Conservation (phyloP, 2,888 invertebrate genomes). For the Sialis lutaria region DNA sequence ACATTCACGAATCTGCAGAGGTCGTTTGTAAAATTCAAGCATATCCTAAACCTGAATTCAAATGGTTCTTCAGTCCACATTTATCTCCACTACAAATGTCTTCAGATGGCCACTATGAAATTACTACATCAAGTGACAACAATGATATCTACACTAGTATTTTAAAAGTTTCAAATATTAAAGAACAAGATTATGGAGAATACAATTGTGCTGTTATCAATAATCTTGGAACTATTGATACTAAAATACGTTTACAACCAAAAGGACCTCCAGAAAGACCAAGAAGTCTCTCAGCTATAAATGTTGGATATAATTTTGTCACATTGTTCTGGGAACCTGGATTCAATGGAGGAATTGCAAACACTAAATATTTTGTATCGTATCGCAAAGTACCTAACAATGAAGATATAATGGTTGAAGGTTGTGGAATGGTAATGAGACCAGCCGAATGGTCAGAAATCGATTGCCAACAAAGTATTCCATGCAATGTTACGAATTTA, state of each 20-base stretch:
- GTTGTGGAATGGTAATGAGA: slow-evolving; percentile 39
- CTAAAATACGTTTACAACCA: slow-evolving; percentile 62
- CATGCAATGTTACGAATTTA: slow-evolving; percentile 72
- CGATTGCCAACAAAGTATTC: slow-evolving; percentile 70
- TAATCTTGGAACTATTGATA: slow-evolving; percentile 55
- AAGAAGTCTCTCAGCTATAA: slow-evolving; percentile 47
- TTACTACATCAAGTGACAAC: slow-evolving; percentile 61
- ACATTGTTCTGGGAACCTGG: slow-evolving; percentile 76
- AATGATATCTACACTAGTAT: slow-evolving; percentile 76
- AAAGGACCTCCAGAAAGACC: slow-evolving; percentile 81
- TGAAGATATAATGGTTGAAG: slow-evolving; percentile 40
- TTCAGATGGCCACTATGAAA: slow-evolving; percentile 72
- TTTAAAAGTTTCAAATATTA: slow-evolving; percentile 52
- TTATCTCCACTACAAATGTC: slow-evolving; percentile 57
- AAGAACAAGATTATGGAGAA: slow-evolving; percentile 76
- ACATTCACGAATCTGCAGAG: slow-evolving; percentile 67
- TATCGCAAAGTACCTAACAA: slow-evolving; percentile 51
- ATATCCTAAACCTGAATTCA: slow-evolving; percentile 83
- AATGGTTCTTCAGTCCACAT: slow-evolving; percentile 73
- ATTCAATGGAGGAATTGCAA: slow-evolving; percentile 75
- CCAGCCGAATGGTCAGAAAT: slow-evolving; percentile 61
- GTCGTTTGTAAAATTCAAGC: slow-evolving; percentile 80
- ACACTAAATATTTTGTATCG: slow-evolving; percentile 75
- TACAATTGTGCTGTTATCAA: slow-evolving; percentile 82
- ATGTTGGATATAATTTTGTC: slow-evolving; percentile 63